Evolutionary conservation across 2,888 invertebrate genomes (phyloP), one percentile per base, ranked within the genome.

Genomic region (Serrognathus titanus): DNA sequence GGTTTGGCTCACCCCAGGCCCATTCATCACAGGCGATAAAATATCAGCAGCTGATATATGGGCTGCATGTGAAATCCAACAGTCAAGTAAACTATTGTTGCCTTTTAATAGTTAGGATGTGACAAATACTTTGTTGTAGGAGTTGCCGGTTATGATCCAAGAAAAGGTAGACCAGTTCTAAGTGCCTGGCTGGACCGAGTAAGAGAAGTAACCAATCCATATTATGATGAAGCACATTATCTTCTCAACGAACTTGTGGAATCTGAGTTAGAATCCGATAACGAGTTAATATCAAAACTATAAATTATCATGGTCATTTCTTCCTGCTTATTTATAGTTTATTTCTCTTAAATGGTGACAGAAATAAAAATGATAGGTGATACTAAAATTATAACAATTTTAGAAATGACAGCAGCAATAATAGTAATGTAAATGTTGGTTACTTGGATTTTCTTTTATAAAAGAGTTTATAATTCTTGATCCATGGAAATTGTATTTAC

Each of bases 61-160:
- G 61, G 89, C 87, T 1, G 85, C 85, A 1, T 87, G 87, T 65
- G 91, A 90, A 78, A 72, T 91, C 48, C 89, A 90, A 73, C 90
- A 91, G 73, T 85, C 87, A 37, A 81, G 89, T 89, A 72, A 79
- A 82, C 77, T 46, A 40, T 13, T 5, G 16, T 13, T 1, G n/a
- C n/a, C 9, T 39, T 39, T 11, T 10, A 43, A 43, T 43, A 13
- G 20, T 7, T 9, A n/a, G 24, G 31, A 16, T 43, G 1, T n/a
- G 12, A 45, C n/a, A n/a, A 31, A 31, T 31, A 31, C 2, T 45
- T 67, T 53, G 50, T 65, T 69, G 20, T 72, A 90, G 89, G 84
- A 71, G 80, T 88, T 78, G 83, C 83, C 20, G 88, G 86, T 7
- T 90, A 82, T 70, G 83, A 90, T 69, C 83, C 88, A 0, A 77